Evolutionary conservation across 2,797 vertebrate species (phyloP), one percentile per base, ranked within the genome.

Genomic region (Miichthys miiuy): DNA sequence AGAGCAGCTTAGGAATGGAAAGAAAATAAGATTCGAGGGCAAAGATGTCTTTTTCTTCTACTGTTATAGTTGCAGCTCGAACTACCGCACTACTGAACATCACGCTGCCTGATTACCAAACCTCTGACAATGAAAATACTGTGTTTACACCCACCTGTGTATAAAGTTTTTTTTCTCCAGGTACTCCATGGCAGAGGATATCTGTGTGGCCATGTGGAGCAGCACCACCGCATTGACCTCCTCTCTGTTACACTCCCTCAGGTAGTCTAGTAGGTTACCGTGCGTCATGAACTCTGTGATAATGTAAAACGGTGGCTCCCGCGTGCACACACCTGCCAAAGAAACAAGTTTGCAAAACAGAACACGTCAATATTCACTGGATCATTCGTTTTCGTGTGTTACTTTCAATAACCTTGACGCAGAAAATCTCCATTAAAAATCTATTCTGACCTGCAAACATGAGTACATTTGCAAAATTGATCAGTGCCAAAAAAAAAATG

Each of bases 231-330:
- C 98, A 0, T 96, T 98, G 81, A 99, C 98, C 93, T 99, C 98
- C 93, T 99, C 96, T 38, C 97, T 93, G 93, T 97, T 98, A 69
- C 98, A 99, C 88, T 99, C 98, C 0, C 98, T 91, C 90, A 99
- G 95, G 89, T 99, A 99, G 92, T 99, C 98, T 85, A 99, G 61
- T 69, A 99, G 95, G 88, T 99, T 99, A 14, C 98, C 98, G 0
- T 97, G 98, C 0, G 98, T 99, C 98, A 99, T 99, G 93, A 99
- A 99, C 95, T 99, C 98, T 0, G 98, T 99, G 91, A 99, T 98
- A 80, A 99, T 99, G 75, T 99, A 99, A 92, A 99, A 99, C 0
- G 98, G 98, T 23, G 98, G 98, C 58, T 99, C 98, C 79, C 98
- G 94, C 0, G 98, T 99, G 90, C 98, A 99, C 11, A 99, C 98